These are phyloP conservation scores for Oryzias dopingdopingensis DNA, from an alignment of 2,797 vertebrate genomes.

Conservation along the genomic window DNA sequence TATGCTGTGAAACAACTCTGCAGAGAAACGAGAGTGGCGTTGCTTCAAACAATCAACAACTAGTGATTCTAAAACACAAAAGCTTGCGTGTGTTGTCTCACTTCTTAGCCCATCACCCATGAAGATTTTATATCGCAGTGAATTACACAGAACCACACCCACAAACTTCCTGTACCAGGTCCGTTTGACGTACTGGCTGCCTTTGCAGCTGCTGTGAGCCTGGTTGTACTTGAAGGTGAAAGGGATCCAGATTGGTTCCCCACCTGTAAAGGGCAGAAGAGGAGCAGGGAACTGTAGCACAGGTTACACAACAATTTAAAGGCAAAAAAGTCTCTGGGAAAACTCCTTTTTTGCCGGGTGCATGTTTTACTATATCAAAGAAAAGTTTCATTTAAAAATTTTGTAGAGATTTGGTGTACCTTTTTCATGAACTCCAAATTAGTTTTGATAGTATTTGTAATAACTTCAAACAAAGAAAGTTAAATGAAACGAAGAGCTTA, in stretches of 20 bases:
- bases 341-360: too few species aligned
- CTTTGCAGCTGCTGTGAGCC: constrained; percentile 87
- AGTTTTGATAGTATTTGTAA: too few species aligned
- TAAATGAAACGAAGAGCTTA: background rate
- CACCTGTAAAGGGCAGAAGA: constrained; percentile 73
- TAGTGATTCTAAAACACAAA: too few species aligned
- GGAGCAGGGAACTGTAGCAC: background rate
- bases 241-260: constrained; percentile 98
- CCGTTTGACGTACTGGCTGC: constrained; percentile 94
- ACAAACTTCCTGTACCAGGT: constrained; percentile 98
- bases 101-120: constrained; percentile 95
- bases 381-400: too few species aligned
- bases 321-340: too few species aligned
- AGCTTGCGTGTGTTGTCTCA: constrained; percentile 37
- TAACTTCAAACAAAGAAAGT: too few species aligned
- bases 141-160: constrained; percentile 96
- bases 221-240: constrained; percentile 90
- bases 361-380: too few species aligned
- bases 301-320: background rate
- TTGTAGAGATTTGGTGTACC: too few species aligned
- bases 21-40: background rate
- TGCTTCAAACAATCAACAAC: background rate
- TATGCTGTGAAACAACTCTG: constrained; percentile 94
- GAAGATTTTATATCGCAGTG: constrained; percentile 97
- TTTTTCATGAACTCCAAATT: too few species aligned